A percentile compares a stretch with the other conserved stretches of the same genome.
Evolutionary conservation across 2,113 vertebrate genomes (phyloP).

Genomic region (Aspiorhynchus laticeps): DNA sequence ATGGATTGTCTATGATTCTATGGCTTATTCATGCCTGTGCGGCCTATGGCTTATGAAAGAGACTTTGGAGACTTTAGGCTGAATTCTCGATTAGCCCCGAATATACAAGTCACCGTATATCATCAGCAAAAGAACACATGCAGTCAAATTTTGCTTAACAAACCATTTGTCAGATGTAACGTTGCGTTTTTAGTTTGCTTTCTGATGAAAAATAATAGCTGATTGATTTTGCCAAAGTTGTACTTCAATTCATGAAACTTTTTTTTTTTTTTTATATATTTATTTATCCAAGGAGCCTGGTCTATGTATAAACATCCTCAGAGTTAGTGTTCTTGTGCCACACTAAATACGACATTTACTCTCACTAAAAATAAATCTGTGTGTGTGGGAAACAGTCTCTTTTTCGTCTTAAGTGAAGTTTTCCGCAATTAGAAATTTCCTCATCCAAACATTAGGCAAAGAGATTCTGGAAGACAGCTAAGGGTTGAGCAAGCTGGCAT

Average conservation of each 20-base stretch:
- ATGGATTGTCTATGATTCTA: slow-evolving; percentile 51
- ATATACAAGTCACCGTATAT: slow-evolving; percentile 52
- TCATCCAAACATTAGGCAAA: slow-evolving; percentile 18
- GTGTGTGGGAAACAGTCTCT: slow-evolving; percentile 47
- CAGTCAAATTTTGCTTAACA: slow-evolving; percentile 44
- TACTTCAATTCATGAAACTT: not conserved
- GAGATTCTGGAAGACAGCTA: slow-evolving; percentile 18
- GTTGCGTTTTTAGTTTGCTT: not conserved
- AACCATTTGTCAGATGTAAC: slow-evolving; percentile 7
- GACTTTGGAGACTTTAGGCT: slow-evolving; percentile 35
- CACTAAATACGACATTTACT: slow-evolving; percentile 34
- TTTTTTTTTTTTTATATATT: not conserved
- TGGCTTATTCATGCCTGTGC: slow-evolving; percentile 43
- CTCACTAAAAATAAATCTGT: slow-evolving; percentile 45
- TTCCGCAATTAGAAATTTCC: slow-evolving; percentile 43
- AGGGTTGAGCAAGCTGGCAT: slow-evolving; percentile 28
- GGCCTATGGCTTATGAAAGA: slow-evolving; percentile 24
- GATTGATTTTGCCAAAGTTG: not conserved
- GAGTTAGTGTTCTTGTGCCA: slow-evolving; percentile 12
- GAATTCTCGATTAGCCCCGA: slow-evolving; percentile 32
- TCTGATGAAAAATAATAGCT: slow-evolving; percentile 3
- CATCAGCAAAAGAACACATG: slow-evolving; percentile 41
- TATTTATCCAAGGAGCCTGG: not conserved
- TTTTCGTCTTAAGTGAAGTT: slow-evolving; percentile 28
- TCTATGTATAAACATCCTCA: slow-evolving; percentile 31